Percentiles rank a stretch among this genome's conserved stretches.
Evolutionary conservation across 2,113 vertebrate genomes (phyloP).

Genomic region (Cathartes aura): DNA sequence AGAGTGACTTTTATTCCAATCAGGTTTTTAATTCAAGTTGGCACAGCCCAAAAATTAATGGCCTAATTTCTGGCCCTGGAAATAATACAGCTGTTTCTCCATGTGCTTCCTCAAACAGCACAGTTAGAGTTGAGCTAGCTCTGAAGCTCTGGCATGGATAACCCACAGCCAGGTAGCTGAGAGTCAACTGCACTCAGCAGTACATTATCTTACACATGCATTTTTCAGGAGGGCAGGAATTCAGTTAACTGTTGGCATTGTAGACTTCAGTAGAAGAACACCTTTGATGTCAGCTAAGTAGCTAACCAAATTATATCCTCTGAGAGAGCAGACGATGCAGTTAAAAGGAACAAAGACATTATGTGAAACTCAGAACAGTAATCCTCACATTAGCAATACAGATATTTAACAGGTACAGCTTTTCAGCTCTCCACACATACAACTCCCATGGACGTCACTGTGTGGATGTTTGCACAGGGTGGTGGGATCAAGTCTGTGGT

Average conservation of each 20-base stretch:
- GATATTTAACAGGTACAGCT: background rate
- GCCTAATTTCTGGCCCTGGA: background rate
- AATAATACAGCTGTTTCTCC: background rate
- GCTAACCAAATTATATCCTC: background rate
- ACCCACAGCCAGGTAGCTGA: background rate
- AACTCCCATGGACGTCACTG: background rate
- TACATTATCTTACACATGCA: background rate
- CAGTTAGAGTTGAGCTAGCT: background rate
- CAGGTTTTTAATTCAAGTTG: background rate
- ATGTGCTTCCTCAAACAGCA: background rate
- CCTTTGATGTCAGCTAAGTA: slow-evolving; percentile 19
- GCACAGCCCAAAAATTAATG: background rate
- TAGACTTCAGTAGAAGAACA: background rate
- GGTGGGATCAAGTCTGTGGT: background rate
- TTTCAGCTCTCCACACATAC: background rate
- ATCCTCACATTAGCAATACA: background rate
- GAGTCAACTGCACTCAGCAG: background rate
- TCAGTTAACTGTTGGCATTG: background rate
- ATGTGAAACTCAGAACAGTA: background rate
- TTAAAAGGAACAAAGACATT: background rate
- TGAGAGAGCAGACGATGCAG: background rate
- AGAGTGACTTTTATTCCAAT: background rate
- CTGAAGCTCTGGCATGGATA: background rate
- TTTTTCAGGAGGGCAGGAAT: background rate
- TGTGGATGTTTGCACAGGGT: background rate